Base-by-base conservation (phyloP, 2,888 invertebrate species). In the Melieria picta region DNA sequence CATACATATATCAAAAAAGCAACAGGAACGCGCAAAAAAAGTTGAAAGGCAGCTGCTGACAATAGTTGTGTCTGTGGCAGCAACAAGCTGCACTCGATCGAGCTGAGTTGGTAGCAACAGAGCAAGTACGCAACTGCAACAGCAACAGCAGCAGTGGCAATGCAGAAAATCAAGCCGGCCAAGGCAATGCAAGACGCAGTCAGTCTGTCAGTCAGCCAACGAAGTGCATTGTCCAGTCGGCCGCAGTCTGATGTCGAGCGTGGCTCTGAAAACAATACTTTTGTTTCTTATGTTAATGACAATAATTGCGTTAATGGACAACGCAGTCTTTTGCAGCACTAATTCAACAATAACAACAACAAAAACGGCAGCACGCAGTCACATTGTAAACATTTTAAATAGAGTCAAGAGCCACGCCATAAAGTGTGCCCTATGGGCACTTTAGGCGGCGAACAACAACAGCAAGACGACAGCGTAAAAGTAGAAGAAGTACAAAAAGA, bases 251-350 rank as follows among this genome's bases (percentile, higher is more conserved):
- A n/a, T 2, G 30, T 9, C 42, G 45, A 13, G 9, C 9, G 42
- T 60, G 13, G 43, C 6, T 11, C 9, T 10, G 11, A 45, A 45
- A 61, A 61, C 7, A 61, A 61, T 63, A 48, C 58, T 7, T 58
- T 30, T 16, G 58, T 58, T 58, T 47, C 48, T 65, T 30, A 65
- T 65, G 65, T 43, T 65, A 65, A 65, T 65, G 55, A n/a, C 65
- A 55, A 52, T 65, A 65, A 65, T 65, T 65, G 65, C 55, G 52
- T 52, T 50, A 65, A 55, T 57, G 57, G 57, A 57, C 30, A 30
- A 30, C 16, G 48, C 13, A 63, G 48, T 47, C 63, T 16, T 4
- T 30, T 30, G 30, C 30, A 30, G 1, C 30, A 30, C 2, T 30
- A 30, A 30, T 30, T 30, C 63, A 45, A 45, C 7, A 48, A 63